Evolutionary conservation across 2,888 invertebrate species (phyloP), one percentile per base, ranked within the genome.

Genomic region (Phaedon cochleariae): DNA sequence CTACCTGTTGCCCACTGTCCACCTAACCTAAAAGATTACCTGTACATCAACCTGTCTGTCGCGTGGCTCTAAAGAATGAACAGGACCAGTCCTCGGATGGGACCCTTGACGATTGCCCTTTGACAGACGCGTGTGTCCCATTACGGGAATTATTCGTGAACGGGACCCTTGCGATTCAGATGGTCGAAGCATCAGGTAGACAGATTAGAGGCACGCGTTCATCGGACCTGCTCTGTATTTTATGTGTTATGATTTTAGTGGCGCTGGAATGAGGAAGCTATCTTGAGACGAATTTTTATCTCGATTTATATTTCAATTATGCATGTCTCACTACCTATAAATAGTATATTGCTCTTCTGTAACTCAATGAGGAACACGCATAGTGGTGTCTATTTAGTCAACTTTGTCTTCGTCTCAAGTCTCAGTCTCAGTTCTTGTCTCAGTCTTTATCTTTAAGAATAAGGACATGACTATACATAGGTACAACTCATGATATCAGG

Each of bases 131-230:
- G 67, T 62, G 64, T 31, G 54, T 21, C 46, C 48, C 34, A 48
- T 62, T 54, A 62, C n/a, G 31, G 34, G 45, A 62, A 48, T 53
- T 48, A 64, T 67, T 64, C 67, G 55, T 55, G 57, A 67, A 67
- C 67, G 64, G 67, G 67, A 67, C 67, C 62, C 67, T 64, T 59
- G 67, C 48, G 21, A 67, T 59, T 62, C 64, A 34, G 57, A 46
- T 45, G 15, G 55, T 12, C 51, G 26, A 29, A 54, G 51, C 26
- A 5, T 26, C 64, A 67, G 63, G 63, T 67, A 67, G 41, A 41
- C 41, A 15, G 34, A 2, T 15, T 41, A 4, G 41, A 12, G 41
- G 12, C 41, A 41, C 41, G 15, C 6, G 41, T 15, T 41, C 2
- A 15, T 41, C 2, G 6, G 6, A 15, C n/a, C 7, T 12, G 15